Base-by-base conservation (phyloP, 1,140 invertebrate genomes). In the Caenorhabditis latens region DNA sequence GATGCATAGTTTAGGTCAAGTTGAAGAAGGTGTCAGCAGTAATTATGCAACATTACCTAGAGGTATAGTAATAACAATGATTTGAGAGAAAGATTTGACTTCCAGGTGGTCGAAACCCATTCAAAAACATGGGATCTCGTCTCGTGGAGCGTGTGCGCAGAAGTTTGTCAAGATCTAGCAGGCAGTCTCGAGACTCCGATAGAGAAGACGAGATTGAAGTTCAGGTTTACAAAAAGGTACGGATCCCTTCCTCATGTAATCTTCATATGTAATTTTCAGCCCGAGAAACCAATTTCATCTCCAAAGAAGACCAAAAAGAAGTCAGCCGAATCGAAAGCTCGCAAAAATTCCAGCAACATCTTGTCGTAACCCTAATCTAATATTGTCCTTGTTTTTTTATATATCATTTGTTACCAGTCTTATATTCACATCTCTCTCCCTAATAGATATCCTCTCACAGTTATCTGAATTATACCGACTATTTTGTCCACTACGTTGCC, bases 121-220 rank as follows among this genome's bases (percentile, higher is more conserved):
- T 92, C 89, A 92, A 92, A 75, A 90, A 89, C 48, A 93, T 92
- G 90, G 92, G 92, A 32, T 87, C 90, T n/a, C 88, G 89, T 14
- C 48, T 92, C 14, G 91, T 92, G 13, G 91, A 92, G 19, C 85
- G 91, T 53, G 91, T 92, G 24, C 83, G 91, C 14, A 84, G 91
- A 40, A 92, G 92, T 84, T 82, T 92, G 5, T 90, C 89, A 6
- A 19, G 90, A 16, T 88, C 88, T 7, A 89, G 87, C 24, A 53
- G 84, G n/a, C 48, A 57, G 6, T 65, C 50, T 43, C 87, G 86
- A 13, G 84, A 84, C 16, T 48, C 43, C 46, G 71, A 86, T n/a
- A 61, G 55, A n/a, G 46, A 65, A 46, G 50, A 65, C 40, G 82
- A 87, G 40, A 55, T 88, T 65, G 63, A 67, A 19, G 83, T 79